These are phyloP conservation scores for Takifugu ocellatus DNA, from an alignment of 2,797 vertebrate genomes.

Conservation along the genomic window DNA sequence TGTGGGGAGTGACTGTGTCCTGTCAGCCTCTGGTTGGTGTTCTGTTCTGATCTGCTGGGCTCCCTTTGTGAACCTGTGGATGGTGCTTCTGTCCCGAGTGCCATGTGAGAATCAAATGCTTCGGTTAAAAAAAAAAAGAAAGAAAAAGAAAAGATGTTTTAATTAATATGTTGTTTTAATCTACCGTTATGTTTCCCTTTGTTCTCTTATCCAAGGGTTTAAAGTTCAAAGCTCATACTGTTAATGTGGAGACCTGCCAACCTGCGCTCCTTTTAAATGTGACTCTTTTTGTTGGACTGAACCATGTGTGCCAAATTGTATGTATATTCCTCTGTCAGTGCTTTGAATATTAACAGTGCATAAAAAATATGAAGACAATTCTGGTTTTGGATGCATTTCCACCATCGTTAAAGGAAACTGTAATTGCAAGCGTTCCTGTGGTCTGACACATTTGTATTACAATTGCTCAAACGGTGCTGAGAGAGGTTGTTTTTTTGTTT, in stretches of 20 bases:
- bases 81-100: slow-evolving; percentile 75
- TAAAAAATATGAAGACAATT: slow-evolving; percentile 65
- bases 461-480: slow-evolving; percentile 64
- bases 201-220: slow-evolving; percentile 72
- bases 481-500: slow-evolving; percentile 32
- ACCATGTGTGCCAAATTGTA: slow-evolving; percentile 82
- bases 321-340: slow-evolving; percentile 75
- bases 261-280: slow-evolving; percentile 74
- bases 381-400: slow-evolving; percentile 68
- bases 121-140: slow-evolving; percentile 42
- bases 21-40: slow-evolving; percentile 73
- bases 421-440: slow-evolving; percentile 43
- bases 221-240: slow-evolving; percentile 75
- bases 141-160: slow-evolving; percentile 60
- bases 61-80: slow-evolving; percentile 80
- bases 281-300: slow-evolving; percentile 73
- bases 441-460: slow-evolving; percentile 59
- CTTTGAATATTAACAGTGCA: slow-evolving; percentile 79
- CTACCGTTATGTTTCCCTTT: slow-evolving; percentile 65
- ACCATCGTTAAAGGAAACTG: slow-evolving; percentile 51
- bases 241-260: slow-evolving; percentile 64
- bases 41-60: slow-evolving; percentile 75
- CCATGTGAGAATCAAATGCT: slow-evolving; percentile 77
- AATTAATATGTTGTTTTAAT: slow-evolving; percentile 69
- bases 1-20: slow-evolving; percentile 76